These are phyloP conservation scores for Spodoptera litura DNA, from an alignment of 1,140 invertebrate genomes.

Conservation along the genomic window DNA sequence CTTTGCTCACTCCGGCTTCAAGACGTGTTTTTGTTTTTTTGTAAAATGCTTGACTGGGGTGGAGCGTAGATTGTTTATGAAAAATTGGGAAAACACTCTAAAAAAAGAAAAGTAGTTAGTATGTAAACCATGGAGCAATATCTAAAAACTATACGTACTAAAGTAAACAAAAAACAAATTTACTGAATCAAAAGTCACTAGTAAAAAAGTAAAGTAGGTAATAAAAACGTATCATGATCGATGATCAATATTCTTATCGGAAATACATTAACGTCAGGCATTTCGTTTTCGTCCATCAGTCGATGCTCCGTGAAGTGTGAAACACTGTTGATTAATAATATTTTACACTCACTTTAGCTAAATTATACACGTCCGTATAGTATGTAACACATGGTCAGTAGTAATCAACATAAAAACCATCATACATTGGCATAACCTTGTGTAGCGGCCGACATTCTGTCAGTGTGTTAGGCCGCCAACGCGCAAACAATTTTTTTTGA, in stretches of 20 bases:
- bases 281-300: constrained; percentile 15
- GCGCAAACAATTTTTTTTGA: constrained; percentile 44
- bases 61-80: too few species aligned
- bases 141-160: too few species aligned
- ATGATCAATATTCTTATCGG: constrained; percentile 3
- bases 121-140: too few species aligned
- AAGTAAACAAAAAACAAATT: too few species aligned
- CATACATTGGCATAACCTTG: constrained; percentile 41
- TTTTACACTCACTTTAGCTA: constrained; percentile 12
- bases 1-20: too few species aligned
- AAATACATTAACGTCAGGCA: background rate
- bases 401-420: constrained; percentile 18
- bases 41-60: too few species aligned
- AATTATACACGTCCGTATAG: background rate
- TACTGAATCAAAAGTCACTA: background rate
- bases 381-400: constrained; percentile 34
- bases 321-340: background rate
- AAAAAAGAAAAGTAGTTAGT: too few species aligned
- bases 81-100: too few species aligned
- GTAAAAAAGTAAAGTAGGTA: background rate
- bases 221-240: background rate
- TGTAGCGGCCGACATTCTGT: constrained; percentile 40
- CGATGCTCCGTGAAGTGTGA: constrained; percentile 9
- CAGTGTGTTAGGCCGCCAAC: constrained; percentile 43
- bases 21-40: too few species aligned